Conservation (phyloP, 2,113 vertebrate genomes). For the Passerina amoena region DNA sequence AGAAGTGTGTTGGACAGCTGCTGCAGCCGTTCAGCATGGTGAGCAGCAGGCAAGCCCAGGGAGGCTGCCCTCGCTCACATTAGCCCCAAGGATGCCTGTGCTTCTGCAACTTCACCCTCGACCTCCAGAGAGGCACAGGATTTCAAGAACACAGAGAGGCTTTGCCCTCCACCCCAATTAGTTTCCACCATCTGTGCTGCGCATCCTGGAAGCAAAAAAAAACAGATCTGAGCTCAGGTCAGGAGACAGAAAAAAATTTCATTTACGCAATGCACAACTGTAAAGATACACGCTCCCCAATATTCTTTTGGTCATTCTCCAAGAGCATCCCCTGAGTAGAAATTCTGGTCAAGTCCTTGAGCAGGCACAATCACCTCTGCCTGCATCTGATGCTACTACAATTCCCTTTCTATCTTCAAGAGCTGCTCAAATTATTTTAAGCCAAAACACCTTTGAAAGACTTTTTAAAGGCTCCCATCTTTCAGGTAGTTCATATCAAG, state of each 20-base stretch:
- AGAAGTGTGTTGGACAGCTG: not conserved
- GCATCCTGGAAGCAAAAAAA: not conserved
- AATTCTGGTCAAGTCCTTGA: not conserved
- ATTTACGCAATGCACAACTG: not conserved
- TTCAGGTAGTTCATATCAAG: not conserved
- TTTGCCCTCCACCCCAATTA: slow-evolving; percentile 26
- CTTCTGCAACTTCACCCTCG: not conserved
- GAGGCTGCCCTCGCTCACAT: not conserved
- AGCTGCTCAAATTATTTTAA: not conserved
- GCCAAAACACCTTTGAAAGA: not conserved
- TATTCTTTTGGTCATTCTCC: not conserved
- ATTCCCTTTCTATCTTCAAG: not conserved
- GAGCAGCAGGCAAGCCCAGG: not conserved
- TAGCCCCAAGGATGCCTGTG: not conserved
- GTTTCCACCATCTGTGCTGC: not conserved
- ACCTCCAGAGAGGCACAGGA: not conserved
- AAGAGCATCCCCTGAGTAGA: not conserved
- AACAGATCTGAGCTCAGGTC: not conserved
- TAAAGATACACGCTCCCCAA: not conserved
- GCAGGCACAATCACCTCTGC: not conserved
- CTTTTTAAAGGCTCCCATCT: not conserved
- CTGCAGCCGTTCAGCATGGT: not conserved
- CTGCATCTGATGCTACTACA: not conserved
- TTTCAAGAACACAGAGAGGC: not conserved
- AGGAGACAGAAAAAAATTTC: not conserved